Conservation (phyloP, 1,140 invertebrate species). For the Lepidostoma basale region DNA sequence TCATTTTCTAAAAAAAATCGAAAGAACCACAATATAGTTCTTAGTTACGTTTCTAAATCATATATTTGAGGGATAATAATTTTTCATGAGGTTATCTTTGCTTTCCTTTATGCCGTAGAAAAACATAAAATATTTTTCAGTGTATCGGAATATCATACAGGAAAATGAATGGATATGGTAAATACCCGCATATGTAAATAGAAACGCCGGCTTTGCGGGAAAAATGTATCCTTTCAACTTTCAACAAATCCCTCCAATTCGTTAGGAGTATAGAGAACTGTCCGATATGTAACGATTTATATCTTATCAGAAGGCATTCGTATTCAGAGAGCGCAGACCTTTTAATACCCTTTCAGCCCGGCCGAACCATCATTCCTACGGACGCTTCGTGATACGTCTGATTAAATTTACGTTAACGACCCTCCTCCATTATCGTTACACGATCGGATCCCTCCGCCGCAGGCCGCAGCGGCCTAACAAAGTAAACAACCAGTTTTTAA, state of each 20-base stretch:
- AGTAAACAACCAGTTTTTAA: conserved; percentile 17
- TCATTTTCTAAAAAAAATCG: too few species aligned
- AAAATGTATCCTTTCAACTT: conserved; percentile 25
- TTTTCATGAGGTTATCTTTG: too few species aligned
- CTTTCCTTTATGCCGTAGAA: too few species aligned
- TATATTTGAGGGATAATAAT: too few species aligned
- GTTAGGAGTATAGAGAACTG: conserved; percentile 9
- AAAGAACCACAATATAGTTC: too few species aligned
- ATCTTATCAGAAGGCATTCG: conserved; percentile 42
- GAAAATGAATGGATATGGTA: not conserved
- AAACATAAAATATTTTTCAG: too few species aligned
- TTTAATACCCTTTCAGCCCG: conserved; percentile 38
- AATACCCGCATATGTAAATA: conserved; percentile 16
- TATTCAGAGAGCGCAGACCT: conserved; percentile 41
- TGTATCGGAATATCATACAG: too few species aligned
- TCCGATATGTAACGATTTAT: conserved; percentile 21
- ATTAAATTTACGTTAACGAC: conserved; percentile 47
- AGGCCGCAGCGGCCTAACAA: not conserved
- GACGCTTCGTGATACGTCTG: conserved; percentile 34
- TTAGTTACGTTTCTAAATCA: too few species aligned
- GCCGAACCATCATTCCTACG: conserved; percentile 25
- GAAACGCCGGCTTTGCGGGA: not conserved
- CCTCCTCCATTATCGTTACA: conserved; percentile 42
- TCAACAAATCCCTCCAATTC: conserved; percentile 8
- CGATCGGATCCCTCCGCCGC: conserved; percentile 21